Percentiles rank a stretch among this genome's conserved stretches.
Evolutionary conservation across 30 jellyfish, hydroid and myxozoan species (phyloP).

Genomic region (Cassiopea andromeda): DNA sequence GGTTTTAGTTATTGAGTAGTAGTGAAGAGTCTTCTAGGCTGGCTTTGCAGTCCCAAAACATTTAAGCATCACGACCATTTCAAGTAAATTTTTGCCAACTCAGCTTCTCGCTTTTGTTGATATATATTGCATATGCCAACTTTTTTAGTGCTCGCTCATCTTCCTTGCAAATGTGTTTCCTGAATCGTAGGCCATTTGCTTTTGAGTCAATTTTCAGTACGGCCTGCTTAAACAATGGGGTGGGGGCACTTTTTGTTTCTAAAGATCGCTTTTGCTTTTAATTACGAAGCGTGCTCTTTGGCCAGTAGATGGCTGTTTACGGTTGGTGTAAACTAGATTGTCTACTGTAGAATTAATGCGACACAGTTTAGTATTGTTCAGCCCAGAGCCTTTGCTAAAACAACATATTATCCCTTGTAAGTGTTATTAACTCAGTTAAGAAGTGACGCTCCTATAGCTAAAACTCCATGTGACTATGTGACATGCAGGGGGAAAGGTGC

Average conservation of each 20-base stretch:
- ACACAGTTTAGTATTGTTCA: neutral
- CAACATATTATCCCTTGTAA: slow-evolving; percentile 15
- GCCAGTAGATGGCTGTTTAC: no score
- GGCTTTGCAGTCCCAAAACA: no score
- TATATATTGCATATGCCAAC: neutral
- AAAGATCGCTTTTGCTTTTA: no score
- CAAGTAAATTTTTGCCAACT: no score
- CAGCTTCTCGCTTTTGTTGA: neutral
- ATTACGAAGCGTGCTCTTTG: no score
- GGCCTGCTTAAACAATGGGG: no score
- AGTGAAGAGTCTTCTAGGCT: no score
- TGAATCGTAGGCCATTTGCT: neutral
- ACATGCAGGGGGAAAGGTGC: slow-evolving; percentile 6
- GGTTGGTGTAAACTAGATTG: neutral
- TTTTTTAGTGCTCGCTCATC: no score
- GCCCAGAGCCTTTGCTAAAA: neutral
- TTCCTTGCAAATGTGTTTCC: neutral
- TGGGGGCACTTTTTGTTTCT: no score
- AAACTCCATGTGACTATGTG: neutral
- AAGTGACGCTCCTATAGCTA: slow-evolving; percentile 22
- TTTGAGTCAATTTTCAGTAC: no score
- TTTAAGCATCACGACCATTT: no score
- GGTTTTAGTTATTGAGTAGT: no score
- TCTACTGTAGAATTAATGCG: neutral
- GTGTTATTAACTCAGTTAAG: slow-evolving; percentile 12